These are phyloP conservation scores for Thereva nobilitata DNA, from an alignment of 2,888 invertebrate species.

Conservation along the genomic window DNA sequence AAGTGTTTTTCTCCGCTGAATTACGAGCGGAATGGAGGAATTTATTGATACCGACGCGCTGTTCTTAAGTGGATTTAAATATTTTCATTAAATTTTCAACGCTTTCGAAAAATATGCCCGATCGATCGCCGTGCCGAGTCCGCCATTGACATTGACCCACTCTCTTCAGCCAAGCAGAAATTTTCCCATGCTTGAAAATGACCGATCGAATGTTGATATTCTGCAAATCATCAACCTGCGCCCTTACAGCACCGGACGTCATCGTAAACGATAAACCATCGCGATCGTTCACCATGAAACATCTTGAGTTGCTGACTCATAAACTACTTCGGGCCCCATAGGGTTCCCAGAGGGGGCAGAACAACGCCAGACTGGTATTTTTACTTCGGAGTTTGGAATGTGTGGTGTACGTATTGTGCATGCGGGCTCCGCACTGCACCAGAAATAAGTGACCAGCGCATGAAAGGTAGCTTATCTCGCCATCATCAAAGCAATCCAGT, in stretches of 20 bases:
- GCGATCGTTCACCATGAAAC: not conserved
- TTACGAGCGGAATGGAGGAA: too few species aligned
- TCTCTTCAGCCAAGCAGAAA: not conserved
- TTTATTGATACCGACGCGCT: too few species aligned
- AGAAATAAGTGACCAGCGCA: not conserved
- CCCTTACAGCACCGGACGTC: not conserved
- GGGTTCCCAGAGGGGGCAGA: too few species aligned
- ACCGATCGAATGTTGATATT: conserved; percentile 1
- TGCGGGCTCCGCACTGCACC: too few species aligned
- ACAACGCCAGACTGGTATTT: too few species aligned
- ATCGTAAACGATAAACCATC: not conserved
- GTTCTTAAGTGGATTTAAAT: too few species aligned
- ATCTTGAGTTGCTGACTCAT: conserved; percentile 1
- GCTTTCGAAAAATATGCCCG: too few species aligned
- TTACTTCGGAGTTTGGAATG: too few species aligned
- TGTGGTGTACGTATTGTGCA: not conserved
- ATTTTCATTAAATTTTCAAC: too few species aligned
- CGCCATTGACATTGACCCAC: conserved; percentile 15
- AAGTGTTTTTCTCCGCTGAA: too few species aligned
- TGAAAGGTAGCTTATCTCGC: not conserved
- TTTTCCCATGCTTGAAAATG: not conserved
- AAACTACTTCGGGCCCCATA: too few species aligned
- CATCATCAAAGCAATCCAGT: conserved; percentile 3
- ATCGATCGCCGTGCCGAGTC: too few species aligned
- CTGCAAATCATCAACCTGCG: conserved; percentile 21